Evolutionary conservation across 1,140 invertebrate genomes (phyloP).

Genomic region (Drosophila ananassae): DNA sequence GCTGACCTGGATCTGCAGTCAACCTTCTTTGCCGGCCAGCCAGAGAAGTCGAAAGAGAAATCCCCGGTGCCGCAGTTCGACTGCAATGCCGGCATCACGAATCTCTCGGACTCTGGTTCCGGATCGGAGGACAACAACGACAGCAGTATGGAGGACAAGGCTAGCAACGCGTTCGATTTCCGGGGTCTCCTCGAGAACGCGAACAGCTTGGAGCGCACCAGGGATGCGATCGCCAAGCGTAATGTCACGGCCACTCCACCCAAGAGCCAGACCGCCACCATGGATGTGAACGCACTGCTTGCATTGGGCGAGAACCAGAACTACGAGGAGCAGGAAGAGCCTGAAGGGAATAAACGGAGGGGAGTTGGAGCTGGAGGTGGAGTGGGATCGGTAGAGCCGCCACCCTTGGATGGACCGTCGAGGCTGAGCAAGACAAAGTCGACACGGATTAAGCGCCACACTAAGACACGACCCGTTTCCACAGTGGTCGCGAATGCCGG

Average conservation of each 20-base stretch:
- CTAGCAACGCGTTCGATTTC: constrained; percentile 75
- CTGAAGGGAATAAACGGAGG: constrained; percentile 18
- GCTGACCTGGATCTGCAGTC: constrained; percentile 77
- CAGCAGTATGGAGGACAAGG: constrained; percentile 66
- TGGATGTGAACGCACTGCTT: constrained; percentile 83
- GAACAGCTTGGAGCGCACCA: constrained; percentile 79
- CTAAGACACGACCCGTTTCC: constrained; percentile 71
- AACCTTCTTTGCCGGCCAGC: constrained; percentile 66
- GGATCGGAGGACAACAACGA: constrained; percentile 81
- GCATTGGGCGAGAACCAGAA: constrained; percentile 84
- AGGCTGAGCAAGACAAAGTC: constrained; percentile 79
- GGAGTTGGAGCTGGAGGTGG: constrained; percentile 14
- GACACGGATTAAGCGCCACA: constrained; percentile 73
- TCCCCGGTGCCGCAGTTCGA: constrained; percentile 76
- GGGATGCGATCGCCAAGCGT: constrained; percentile 64
- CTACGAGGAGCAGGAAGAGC: constrained; percentile 49
- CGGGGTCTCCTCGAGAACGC: constrained; percentile 75
- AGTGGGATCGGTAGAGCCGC: constrained; percentile 25
- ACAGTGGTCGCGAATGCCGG: constrained; percentile 69
- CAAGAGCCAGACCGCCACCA: constrained; percentile 39
- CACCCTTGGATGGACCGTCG: constrained; percentile 50
- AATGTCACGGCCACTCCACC: constrained; percentile 37
- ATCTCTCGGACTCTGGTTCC: constrained; percentile 70
- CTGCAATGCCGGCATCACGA: constrained; percentile 75
- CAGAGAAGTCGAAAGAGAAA: constrained; percentile 40